These are phyloP conservation scores for Phylloscopus trochilus DNA, from an alignment of 2,113 vertebrate genomes.

Conservation along the genomic window DNA sequence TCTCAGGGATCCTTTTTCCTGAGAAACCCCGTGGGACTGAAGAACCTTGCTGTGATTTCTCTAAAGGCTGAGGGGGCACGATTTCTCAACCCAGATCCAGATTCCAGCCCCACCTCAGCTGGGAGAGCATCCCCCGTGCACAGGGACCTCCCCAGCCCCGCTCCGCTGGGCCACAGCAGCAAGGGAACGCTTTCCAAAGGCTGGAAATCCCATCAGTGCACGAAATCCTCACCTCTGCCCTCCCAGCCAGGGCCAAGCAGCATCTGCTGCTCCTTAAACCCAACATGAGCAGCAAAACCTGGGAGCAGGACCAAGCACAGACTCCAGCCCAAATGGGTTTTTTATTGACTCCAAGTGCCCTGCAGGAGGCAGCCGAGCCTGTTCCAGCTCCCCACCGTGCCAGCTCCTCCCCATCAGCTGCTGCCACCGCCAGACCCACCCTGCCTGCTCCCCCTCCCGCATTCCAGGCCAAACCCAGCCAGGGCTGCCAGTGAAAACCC, in stretches of 20 bases:
- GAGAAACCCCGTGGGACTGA: neutral
- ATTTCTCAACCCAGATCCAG: neutral
- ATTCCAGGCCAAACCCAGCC: neutral
- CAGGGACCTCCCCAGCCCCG: rapidly evolving
- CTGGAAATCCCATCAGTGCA: neutral
- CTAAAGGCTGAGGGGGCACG: too few species aligned
- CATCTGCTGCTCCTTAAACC: neutral
- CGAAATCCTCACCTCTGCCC: neutral
- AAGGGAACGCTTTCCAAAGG: neutral
- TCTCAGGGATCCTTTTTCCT: neutral
- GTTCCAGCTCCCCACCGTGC: neutral
- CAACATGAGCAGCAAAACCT: neutral
- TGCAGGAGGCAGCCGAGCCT: neutral
- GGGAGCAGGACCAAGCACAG: neutral
- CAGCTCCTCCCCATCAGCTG: neutral
- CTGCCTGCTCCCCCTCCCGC: neutral
- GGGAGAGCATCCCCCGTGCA: rapidly evolving
- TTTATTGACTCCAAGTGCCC: neutral
- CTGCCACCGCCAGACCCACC: neutral
- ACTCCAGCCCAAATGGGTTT: neutral
- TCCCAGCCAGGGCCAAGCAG: neutral
- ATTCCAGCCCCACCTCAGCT: neutral
- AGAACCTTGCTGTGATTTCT: neutral
- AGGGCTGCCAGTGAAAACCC: neutral
- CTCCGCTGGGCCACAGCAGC: neutral